Percentiles rank a stretch among this genome's conserved stretches.
Conservation (phyloP, 2,113 vertebrate genomes). For the Castor canadensis region DNA sequence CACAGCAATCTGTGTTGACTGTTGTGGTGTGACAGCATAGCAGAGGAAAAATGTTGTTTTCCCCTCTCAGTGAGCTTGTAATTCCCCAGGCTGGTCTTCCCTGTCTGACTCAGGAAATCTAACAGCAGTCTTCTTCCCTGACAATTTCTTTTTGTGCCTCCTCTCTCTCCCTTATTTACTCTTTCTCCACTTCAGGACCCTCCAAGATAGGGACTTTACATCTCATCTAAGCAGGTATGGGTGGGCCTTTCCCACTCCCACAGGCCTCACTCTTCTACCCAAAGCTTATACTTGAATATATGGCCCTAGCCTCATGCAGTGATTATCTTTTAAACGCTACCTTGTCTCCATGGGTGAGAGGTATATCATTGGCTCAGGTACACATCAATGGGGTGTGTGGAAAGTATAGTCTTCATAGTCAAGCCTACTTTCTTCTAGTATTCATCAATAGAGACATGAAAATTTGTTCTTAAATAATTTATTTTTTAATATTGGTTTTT, state of each 20-base stretch:
- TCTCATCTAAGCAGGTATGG: background rate
- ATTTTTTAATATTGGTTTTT: slow-evolving; percentile 78
- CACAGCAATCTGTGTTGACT: background rate
- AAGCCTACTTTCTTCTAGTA: background rate
- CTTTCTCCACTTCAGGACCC: background rate
- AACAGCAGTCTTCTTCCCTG: background rate
- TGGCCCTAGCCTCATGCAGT: fast-evolving
- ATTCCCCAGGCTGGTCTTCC: background rate
- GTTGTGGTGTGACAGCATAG: background rate
- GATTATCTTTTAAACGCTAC: background rate
- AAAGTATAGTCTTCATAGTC: background rate
- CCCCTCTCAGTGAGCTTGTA: background rate
- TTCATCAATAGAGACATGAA: slow-evolving; percentile 24
- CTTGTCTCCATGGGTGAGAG: background rate
- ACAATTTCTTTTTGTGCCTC: background rate
- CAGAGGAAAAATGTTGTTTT: background rate
- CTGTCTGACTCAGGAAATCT: background rate
- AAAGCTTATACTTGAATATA: background rate
- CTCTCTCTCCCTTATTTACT: background rate
- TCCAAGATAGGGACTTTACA: too few relatives aligned
- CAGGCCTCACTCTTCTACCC: too few relatives aligned
- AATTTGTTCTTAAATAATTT: slow-evolving; percentile 85
- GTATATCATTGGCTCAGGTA: too few relatives aligned
- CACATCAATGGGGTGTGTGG: background rate
- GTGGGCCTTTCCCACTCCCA: background rate